phyloP scores from a whole-genome alignment of 2,113 vertebrate species.

The Corythoichthys intestinalis region DNA sequence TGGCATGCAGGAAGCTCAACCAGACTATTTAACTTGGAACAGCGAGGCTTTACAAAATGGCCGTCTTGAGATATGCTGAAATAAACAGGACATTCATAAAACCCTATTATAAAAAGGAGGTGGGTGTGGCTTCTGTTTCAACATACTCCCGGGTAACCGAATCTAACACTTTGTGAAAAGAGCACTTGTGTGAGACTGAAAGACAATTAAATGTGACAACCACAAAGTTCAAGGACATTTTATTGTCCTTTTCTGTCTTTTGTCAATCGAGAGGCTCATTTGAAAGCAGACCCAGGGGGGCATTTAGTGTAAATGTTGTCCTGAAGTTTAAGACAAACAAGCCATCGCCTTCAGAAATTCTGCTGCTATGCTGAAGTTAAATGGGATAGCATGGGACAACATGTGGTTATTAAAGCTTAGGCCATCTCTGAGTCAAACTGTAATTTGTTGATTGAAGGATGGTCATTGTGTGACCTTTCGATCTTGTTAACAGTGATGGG shows the following conservation, averaged over 20 bases:
- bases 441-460: constrained; percentile 52
- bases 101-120: constrained; percentile 43
- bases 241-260: constrained; percentile 38
- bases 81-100: constrained; percentile 72
- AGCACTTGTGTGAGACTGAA: constrained; percentile 40
- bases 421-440: constrained; percentile 28
- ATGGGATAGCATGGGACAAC: neutral
- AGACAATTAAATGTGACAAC: constrained; percentile 51
- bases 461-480: constrained; percentile 32
- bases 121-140: constrained; percentile 50
- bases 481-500: constrained; percentile 56
- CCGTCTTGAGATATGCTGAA: constrained; percentile 55
- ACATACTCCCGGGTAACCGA: constrained; percentile 49
- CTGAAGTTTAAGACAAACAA: constrained; percentile 27
- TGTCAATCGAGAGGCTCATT: constrained; percentile 26
- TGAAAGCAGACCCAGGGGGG: constrained; percentile 16
- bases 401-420: constrained; percentile 10
- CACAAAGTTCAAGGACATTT: constrained; percentile 48
- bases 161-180: constrained; percentile 56
- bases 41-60: constrained; percentile 39
- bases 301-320: constrained; percentile 18
- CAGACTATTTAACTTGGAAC: constrained; percentile 64
- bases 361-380: constrained; percentile 13
- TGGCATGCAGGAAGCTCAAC: constrained; percentile 47
- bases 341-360: neutral